Conservation (phyloP, 2,797 vertebrate genomes). For the Sebastes itinus region DNA sequence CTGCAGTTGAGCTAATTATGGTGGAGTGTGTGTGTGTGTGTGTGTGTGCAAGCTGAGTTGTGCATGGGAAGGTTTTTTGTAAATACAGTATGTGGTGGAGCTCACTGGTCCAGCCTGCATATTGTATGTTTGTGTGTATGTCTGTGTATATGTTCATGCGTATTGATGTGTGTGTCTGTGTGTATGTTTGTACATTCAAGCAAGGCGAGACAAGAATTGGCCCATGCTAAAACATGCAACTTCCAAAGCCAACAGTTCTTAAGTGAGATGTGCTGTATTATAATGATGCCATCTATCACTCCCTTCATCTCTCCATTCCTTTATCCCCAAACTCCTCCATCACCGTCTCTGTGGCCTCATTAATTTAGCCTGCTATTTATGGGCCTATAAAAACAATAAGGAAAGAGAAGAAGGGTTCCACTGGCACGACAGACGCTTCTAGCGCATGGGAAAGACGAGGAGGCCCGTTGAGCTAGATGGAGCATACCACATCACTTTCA, state of each 20-base stretch:
- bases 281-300: conserved; percentile 84
- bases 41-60: neutral
- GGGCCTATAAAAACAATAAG: conserved; percentile 78
- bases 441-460: conserved; percentile 66
- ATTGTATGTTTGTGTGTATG: neutral
- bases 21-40: conserved; percentile 46
- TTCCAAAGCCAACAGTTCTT: conserved; percentile 80
- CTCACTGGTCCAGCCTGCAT: neutral
- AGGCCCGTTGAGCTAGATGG: conserved; percentile 51
- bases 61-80: neutral
- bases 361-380: conserved; percentile 79
- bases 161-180: conserved; percentile 6
- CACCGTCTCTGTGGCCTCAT: conserved; percentile 75
- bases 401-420: conserved; percentile 63
- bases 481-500: conserved; percentile 58
- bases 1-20: conserved; percentile 79
- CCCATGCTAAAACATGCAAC: conserved; percentile 55
- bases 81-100: neutral
- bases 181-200: conserved; percentile 40
- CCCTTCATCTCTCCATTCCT: conserved; percentile 74
- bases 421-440: conserved; percentile 56
- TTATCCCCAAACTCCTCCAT: conserved; percentile 72
- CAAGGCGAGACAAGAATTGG: conserved; percentile 47
- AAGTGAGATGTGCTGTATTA: conserved; percentile 76
- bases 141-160: neutral